A percentile compares a stretch with the other conserved stretches of the same genome.
Evolutionary conservation across 2,797 vertebrate genomes (phyloP).

Genomic region (Danio jaintianensis): DNA sequence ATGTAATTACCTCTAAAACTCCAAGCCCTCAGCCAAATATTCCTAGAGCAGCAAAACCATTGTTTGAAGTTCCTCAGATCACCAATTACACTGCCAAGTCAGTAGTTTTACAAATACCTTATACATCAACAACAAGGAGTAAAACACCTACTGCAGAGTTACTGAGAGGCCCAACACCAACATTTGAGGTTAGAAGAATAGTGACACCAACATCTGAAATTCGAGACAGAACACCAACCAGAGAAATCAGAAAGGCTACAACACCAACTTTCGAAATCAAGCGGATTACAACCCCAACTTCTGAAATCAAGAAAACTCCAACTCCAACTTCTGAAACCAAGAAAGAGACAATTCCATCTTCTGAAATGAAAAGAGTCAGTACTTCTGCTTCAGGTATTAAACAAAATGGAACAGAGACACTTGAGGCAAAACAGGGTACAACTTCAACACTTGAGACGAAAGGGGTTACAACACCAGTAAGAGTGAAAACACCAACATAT

Average conservation of each 20-base stretch:
- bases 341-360: conserved; percentile 52
- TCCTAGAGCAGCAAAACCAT: conserved; percentile 76
- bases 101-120: conserved; percentile 64
- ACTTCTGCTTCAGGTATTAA: conserved; percentile 61
- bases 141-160: conserved; percentile 64
- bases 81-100: conserved; percentile 80
- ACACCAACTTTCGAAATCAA: conserved; percentile 56
- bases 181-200: conserved; percentile 58
- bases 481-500: conserved; percentile 69
- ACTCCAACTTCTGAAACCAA: conserved; percentile 61
- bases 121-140: conserved; percentile 67
- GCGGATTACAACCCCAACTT: conserved; percentile 51
- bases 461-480: conserved; percentile 45
- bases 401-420: conserved; percentile 45
- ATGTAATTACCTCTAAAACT: conserved; percentile 74
- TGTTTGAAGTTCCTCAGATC: conserved; percentile 84
- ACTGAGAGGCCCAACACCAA: conserved; percentile 58
- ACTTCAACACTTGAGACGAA: conserved; percentile 35
- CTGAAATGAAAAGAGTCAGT: conserved; percentile 46
- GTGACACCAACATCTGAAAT: conserved; percentile 54
- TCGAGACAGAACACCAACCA: conserved; percentile 59
- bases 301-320: conserved; percentile 56
- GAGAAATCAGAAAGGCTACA: conserved; percentile 55
- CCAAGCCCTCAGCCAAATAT: conserved; percentile 76
- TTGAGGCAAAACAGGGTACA: conserved; percentile 56